phyloP scores from a whole-genome alignment of 2,888 invertebrate species.

The Nycteola revayana region DNA sequence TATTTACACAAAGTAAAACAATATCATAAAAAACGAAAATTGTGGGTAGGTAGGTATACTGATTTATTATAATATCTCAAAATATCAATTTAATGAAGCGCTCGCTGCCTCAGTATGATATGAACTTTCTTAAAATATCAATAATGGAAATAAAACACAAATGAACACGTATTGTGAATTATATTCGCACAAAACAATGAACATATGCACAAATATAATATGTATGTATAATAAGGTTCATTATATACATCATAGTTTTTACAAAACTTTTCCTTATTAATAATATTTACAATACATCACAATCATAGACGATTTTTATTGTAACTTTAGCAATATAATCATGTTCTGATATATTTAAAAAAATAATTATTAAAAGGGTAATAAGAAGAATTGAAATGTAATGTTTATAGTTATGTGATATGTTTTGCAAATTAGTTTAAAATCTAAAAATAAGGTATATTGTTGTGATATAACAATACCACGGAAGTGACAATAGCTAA shows the following conservation, averaged over 20 bases:
- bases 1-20: too few relatives aligned
- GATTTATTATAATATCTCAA: too few relatives aligned
- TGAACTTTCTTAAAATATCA: too few relatives aligned
- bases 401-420: background rate
- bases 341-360: background rate
- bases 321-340: background rate
- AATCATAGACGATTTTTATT: constrained; percentile 20
- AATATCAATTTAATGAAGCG: too few relatives aligned
- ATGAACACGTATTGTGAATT: constrained; percentile 52
- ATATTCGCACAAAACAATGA: constrained; percentile 72
- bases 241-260: constrained; percentile 46
- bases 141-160: constrained; percentile 40
- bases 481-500: too few relatives aligned
- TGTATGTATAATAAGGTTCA: constrained; percentile 17
- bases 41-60: too few relatives aligned
- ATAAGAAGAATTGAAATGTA: background rate
- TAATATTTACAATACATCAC: constrained; percentile 53
- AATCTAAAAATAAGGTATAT: background rate
- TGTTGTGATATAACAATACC: too few relatives aligned
- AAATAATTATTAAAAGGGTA: background rate
- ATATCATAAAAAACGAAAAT: too few relatives aligned
- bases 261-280: constrained; percentile 53
- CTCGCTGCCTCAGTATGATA: too few relatives aligned
- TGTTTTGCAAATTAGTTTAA: background rate
- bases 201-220: constrained; percentile 56